Evolutionary conservation across 2,113 vertebrate species (phyloP), one percentile per base, ranked within the genome.

Genomic region (human): DNA sequence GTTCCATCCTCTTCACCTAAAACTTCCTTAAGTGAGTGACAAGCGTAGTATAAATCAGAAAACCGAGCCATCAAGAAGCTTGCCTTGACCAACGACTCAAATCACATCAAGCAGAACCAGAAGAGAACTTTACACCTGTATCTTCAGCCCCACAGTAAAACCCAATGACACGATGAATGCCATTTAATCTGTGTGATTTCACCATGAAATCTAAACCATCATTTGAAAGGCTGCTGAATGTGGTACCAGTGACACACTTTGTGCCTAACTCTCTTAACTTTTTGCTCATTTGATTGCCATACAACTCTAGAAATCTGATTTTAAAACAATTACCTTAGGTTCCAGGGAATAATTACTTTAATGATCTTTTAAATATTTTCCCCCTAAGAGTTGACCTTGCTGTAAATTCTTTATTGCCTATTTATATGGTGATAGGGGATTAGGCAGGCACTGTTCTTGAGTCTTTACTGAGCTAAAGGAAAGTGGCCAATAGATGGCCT

Each of bases 281-380:
- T 79, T 68, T 40, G 64, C 6, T 97, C 55, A 83, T 68, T 97
- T 9, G 6, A 59, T 48, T 93, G 81, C 22, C 55, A 18, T 32
- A 43, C 35, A 55, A 82, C 79, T 94, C 72, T 93, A 96, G 66
- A 98, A 97, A 95, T 93, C 92, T 94, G 90, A 96, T 94, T 97
- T 97, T 96, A 94, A 96, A 89, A 98, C 92, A 97, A 96, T 97
- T 96, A 73, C 68, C 8, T 82, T 93, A 73, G 73, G 64, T 98
- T 97, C 70, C 12, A 98, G 97, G 61, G 61, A 85, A 94, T 97
- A 97, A 97, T 76, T 97, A 95, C 70, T 98, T 98, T 98, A 92
- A 98, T 94, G 89, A 96, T 97, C 83, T 95, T 98, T 96, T 97
- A 96, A 97, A 97, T 96, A 97, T 97, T 96, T 98, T 94, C 43